A percentile compares a stretch with the other conserved stretches of the same genome.
Conservation (phyloP, 2,888 invertebrate genomes). For the Leptura quadrifasciata region DNA sequence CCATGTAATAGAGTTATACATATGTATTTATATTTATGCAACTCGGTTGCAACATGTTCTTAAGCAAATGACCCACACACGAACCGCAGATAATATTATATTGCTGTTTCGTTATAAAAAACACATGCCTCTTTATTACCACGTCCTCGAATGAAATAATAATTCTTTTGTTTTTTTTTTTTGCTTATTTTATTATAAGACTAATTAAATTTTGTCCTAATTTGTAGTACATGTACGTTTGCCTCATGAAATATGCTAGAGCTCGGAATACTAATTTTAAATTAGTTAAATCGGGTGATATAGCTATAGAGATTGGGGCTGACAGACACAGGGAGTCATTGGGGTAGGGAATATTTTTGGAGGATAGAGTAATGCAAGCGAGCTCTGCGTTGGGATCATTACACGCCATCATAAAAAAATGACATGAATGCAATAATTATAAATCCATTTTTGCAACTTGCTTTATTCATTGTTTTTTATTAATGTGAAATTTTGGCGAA, state of each 20-base stretch:
- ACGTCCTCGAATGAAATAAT: constrained; percentile 29
- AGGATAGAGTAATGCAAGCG: no score
- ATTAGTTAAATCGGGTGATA: no score
- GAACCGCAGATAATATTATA: constrained; percentile 37
- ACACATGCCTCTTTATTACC: constrained; percentile 26
- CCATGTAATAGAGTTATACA: constrained; percentile 36
- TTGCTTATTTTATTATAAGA: not conserved
- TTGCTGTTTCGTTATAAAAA: constrained; percentile 34
- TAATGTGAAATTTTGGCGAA: no score
- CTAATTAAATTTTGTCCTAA: constrained; percentile 24
- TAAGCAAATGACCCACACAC: constrained; percentile 43
- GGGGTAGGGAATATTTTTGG: no score
- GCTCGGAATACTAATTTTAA: not conserved
- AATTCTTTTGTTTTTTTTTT: constrained; percentile 26
- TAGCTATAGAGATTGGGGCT: no score
- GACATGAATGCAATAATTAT: no score
- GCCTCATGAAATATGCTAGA: not conserved
- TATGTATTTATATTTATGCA: constrained; percentile 44
- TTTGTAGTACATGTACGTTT: constrained; percentile 13
- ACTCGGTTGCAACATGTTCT: constrained; percentile 44
- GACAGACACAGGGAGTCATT: no score
- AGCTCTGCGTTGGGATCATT: no score
- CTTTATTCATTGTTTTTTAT: no score
- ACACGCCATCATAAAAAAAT: no score
- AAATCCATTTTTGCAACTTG: no score